Evolutionary conservation across 2,797 vertebrate genomes (phyloP).

Genomic region (Taenioides sp.): DNA sequence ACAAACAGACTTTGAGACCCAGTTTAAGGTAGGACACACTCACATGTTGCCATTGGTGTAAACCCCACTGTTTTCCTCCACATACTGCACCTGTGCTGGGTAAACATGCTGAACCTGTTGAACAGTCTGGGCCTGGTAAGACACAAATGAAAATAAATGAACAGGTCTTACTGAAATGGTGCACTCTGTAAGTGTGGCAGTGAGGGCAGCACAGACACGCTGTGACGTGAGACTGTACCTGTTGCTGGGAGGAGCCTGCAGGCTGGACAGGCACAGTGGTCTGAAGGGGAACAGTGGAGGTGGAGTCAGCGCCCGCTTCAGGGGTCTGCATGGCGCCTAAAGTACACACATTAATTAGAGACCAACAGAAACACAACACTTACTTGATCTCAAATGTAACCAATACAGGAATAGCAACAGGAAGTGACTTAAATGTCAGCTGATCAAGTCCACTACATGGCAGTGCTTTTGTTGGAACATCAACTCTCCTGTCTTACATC

Average conservation of each 20-base stretch:
- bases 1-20: conserved; percentile 19
- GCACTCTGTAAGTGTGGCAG: background rate
- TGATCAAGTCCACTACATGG: background rate
- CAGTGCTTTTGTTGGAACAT: background rate
- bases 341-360: conserved; percentile 13
- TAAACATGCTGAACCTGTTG: conserved; percentile 91
- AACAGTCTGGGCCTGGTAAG: conserved; percentile 81
- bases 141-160: conserved; percentile 43
- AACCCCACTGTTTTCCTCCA: conserved; percentile 91
- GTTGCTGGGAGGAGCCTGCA: conserved; percentile 80
- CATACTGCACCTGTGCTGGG: conserved; percentile 94
- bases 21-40: conserved; percentile 62
- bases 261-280: conserved; percentile 86
- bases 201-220: background rate
- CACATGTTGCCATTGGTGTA: conserved; percentile 97
- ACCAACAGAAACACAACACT: background rate
- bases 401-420: background rate
- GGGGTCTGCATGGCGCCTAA: conserved; percentile 94
- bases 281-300: conserved; percentile 88
- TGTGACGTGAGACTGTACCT: conserved; percentile 51
- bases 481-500: conserved; percentile 41
- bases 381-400: background rate
- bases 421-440: background rate
- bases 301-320: conserved; percentile 87
- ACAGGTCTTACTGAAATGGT: background rate